These are phyloP conservation scores for Cataglyphis hispanica DNA, from an alignment of 1,140 invertebrate species.

Conservation along the genomic window DNA sequence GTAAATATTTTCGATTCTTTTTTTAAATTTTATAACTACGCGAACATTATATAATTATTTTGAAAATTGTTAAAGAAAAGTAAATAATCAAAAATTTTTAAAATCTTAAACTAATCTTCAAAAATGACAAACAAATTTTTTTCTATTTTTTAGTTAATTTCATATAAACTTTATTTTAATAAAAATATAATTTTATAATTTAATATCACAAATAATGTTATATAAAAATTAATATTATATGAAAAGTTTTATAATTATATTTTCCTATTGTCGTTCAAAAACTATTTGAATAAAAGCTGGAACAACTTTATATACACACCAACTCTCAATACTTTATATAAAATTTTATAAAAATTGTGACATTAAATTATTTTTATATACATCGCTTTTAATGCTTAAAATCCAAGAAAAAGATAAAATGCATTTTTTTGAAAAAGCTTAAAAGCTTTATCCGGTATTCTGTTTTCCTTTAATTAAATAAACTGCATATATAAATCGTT, in stretches of 20 bases:
- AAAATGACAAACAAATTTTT: not conserved
- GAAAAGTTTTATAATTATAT: too few relatives aligned
- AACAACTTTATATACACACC: not conserved
- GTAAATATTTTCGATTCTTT: not conserved
- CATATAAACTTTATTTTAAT: not conserved
- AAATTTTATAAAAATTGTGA: not conserved
- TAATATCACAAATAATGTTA: not conserved
- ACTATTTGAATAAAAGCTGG: not conserved
- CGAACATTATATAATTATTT: too few relatives aligned
- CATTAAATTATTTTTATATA: not conserved
- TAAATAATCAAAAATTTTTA: slow-evolving; percentile 7
- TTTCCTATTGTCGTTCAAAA: not conserved
- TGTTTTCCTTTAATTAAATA: slow-evolving; percentile 16
- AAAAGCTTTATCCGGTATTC: not conserved
- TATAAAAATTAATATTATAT: too few relatives aligned
- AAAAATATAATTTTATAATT: not conserved
- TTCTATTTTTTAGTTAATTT: not conserved
- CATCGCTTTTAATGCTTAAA: not conserved
- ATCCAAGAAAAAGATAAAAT: not conserved
- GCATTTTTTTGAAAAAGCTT: not conserved
- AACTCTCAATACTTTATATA: not conserved
- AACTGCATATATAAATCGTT: not conserved
- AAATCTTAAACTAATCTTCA: slow-evolving; percentile 16
- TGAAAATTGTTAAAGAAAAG: too few relatives aligned
- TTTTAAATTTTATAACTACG: not conserved